phyloP scores from a whole-genome alignment of 2,113 vertebrate species.

The Phrynosoma platyrhinos region DNA sequence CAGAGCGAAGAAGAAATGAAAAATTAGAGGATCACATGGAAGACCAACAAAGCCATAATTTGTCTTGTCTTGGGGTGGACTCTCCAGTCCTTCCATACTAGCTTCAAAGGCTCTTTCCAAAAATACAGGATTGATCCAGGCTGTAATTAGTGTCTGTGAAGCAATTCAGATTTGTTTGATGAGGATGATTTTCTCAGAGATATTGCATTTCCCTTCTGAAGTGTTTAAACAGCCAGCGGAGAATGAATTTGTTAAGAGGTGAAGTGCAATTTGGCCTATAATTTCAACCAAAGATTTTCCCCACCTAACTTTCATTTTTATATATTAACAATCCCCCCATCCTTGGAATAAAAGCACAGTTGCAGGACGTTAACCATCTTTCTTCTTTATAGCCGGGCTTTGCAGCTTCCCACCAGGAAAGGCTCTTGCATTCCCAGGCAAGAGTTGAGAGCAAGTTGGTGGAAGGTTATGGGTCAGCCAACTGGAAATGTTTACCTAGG shows the following conservation, averaged over 20 bases:
- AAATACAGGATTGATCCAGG: background rate
- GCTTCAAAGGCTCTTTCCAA: conserved; percentile 40
- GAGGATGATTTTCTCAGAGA: conserved; percentile 67
- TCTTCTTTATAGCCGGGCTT: too few species aligned
- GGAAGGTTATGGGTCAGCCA: background rate
- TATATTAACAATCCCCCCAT: too few species aligned
- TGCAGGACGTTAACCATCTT: too few species aligned
- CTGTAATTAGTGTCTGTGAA: conserved; percentile 73
- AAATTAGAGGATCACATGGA: background rate
- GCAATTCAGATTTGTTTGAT: conserved; percentile 63
- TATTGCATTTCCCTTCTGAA: conserved; percentile 40
- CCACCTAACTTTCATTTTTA: too few species aligned
- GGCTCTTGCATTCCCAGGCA: background rate
- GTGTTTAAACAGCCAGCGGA: background rate
- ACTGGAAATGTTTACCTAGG: background rate
- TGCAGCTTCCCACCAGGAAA: background rate
- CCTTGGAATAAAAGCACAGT: too few species aligned
- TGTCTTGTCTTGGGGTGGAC: background rate
- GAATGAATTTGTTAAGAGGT: background rate
- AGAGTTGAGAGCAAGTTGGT: background rate
- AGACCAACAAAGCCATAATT: background rate
- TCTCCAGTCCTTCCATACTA: background rate
- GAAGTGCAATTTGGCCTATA: background rate
- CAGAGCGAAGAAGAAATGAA: background rate
- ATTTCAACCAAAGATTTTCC: background rate